Evolutionary conservation across 2,113 vertebrate species (phyloP), one percentile per base, ranked within the genome.

Genomic region (Semicossyphus pulcher): DNA sequence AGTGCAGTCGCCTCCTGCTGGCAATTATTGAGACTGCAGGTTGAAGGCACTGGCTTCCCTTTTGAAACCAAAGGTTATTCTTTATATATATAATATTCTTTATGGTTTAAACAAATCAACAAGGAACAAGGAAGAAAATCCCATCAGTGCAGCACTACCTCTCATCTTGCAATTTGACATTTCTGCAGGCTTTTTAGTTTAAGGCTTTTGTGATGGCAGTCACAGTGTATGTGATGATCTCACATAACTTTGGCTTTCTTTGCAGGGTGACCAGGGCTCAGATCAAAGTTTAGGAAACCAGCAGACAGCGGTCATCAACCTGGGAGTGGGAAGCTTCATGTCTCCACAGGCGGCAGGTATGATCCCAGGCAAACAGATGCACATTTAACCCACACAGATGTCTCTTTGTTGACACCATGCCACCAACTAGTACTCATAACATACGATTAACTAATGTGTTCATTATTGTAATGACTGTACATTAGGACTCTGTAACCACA

Each of bases 291-390:
- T 97, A 89, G 93, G 95, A 81, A 94, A 95, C 85, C 97, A 98
- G 85, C 97, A 97, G 78, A 94, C 96, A n/a, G 96, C 97, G 61
- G 95, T 97, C 80, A 96, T 99, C 90, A 98, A 97, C 89, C 94
- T 99, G 72, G 97, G 96, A 89, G 94, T 96, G 58, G 95, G 96
- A 76, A 93, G 95, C 62, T 98, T 99, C 88, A 95, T 97, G 95
- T 96, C 95, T 72, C 93, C 96, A 48, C 96, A 96, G 90, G 93
- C 95, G 87, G 94, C 93, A 93, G 93, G 94, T 95, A 90, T 12
- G 76, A 75, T 12, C 9, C 21, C 53, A 44, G 2, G 45, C 37
- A 36, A 59, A 37, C 14, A 56, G 21, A 26, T 7, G 57, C 49
- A 73, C 83, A 61, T 5, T 3, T n/a, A n/a, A 44, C 20, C 36